Evolutionary conservation across 2,888 invertebrate genomes (phyloP).

Genomic region (Drosophila putrida): DNA sequence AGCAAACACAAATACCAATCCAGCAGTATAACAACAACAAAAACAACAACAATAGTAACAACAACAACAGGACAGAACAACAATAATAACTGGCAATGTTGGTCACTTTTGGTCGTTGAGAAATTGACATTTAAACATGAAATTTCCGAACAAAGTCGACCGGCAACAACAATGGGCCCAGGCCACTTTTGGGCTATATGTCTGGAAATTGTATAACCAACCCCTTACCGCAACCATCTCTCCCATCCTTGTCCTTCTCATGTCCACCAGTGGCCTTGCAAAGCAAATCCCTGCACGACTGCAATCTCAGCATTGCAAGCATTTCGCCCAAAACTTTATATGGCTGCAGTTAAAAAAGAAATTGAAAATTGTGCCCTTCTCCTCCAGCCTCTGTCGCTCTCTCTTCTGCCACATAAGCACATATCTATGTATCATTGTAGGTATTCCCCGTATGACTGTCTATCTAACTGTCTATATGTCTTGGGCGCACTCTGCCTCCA

Average conservation of each 20-base stretch:
- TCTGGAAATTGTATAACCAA: conserved; percentile 27
- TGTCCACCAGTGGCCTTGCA: conserved; percentile 41
- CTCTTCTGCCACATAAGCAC: conserved; percentile 3
- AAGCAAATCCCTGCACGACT: conserved; percentile 59
- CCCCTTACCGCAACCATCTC: background rate
- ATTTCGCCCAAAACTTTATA: conserved; percentile 68
- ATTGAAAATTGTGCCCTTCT: conserved; percentile 64
- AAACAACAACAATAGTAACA: conserved; percentile 18
- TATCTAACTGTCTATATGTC: conserved; percentile 63
- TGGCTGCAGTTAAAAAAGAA: conserved; percentile 71
- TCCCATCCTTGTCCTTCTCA: background rate
- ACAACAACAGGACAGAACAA: conserved; percentile 31
- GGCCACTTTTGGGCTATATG: conserved; percentile 66
- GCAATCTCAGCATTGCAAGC: conserved; percentile 77
- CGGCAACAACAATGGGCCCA: conserved; percentile 57
- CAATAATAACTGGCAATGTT: conserved; percentile 44
- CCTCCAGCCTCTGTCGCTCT: too few species aligned
- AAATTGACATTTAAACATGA: conserved; percentile 80
- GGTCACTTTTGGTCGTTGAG: conserved; percentile 75
- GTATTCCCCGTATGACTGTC: conserved; percentile 72
- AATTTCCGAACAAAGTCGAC: conserved; percentile 66
- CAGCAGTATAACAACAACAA: conserved; percentile 29
- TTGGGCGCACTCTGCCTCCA: conserved; percentile 33
- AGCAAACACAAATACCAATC: conserved; percentile 27
- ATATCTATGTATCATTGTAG: conserved; percentile 38